Base-by-base conservation (phyloP, 2,113 vertebrate species). In the Festucalex cinctus region DNA sequence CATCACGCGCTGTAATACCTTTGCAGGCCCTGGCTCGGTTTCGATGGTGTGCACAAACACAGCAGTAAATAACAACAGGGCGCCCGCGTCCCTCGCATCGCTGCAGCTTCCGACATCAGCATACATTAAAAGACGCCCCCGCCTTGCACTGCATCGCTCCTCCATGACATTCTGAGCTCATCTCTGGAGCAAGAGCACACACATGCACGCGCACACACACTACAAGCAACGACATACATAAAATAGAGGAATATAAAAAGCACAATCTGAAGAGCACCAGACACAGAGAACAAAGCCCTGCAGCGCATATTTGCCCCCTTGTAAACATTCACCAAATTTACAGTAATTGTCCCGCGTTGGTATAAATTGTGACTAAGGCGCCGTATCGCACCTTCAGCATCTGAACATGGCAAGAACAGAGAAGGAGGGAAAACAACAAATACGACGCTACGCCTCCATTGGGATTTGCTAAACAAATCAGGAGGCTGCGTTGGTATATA, bases 21-120 rank as follows among this genome's bases (percentile, higher is more conserved):
- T 97, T 97, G 95, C 94, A 93, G 94, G 92, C 91, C 90, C 90
- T 24, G 3, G 92, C 90, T 39, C 2, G 92, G 94, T 95, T 96
- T 92, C 92, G 92, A 94, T 88, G 86, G 91, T 86, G 94, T 94
- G 92, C 89, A 92, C 95, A 95, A 97, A 97, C 93, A 95, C 93
- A 93, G 94, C 95, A 97, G 97, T 98, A 99, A 99, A 99, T 98
- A 99, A 98, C 94, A 96, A 97, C 94, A 95, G 93, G 82, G 81
- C 93, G 92, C 91, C 93, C 88, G 81, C 80, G 81, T 88, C 82
- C 82, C 91, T 93, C 90, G 94, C 93, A 90, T 92, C 89, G 83
- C 76, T 91, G 93, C 91, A 91, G 91, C 90, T 90, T 91, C 90
- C 85, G 83, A 90, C 91, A 94, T 91, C 91, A 94, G 92, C 95